phyloP scores from a whole-genome alignment of 2,113 vertebrate species.

The Chascanopsetta lugubris region DNA sequence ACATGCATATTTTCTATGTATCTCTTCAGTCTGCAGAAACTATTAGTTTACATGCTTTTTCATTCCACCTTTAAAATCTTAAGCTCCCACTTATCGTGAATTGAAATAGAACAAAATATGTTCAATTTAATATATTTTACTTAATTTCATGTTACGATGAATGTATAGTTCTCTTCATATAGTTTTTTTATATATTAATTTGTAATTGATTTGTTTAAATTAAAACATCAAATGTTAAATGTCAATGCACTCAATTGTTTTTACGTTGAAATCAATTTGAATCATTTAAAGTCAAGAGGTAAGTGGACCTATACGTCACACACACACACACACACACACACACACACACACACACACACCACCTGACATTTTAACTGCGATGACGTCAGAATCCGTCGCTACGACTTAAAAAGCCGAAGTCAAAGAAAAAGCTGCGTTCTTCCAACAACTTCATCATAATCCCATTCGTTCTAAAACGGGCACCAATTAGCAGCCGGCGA shows the following conservation, averaged over 20 bases:
- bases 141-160: not conserved
- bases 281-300: not conserved
- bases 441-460: slow-evolving; percentile 61
- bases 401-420: slow-evolving; percentile 41
- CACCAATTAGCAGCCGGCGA: slow-evolving; percentile 68
- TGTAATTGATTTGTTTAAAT: not conserved
- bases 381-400: slow-evolving; percentile 27
- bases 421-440: slow-evolving; percentile 42
- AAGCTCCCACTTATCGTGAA: not conserved
- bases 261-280: not conserved
- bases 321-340: slow-evolving; percentile 17
- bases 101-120: not conserved
- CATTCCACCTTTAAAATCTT: not conserved
- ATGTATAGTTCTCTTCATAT: not conserved
- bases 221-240: too few relatives aligned
- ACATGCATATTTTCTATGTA: not conserved
- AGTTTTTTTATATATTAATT: not conserved
- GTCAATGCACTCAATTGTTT: too few relatives aligned
- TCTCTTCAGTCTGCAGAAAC: too few relatives aligned
- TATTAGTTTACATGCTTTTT: not conserved
- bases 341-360: not conserved
- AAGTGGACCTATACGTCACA: not conserved
- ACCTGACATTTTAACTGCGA: slow-evolving; percentile 41
- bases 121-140: too few relatives aligned
- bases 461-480: slow-evolving; percentile 66